These are phyloP conservation scores for Tichodroma muraria DNA, from an alignment of 2,113 vertebrate genomes.

Conservation along the genomic window DNA sequence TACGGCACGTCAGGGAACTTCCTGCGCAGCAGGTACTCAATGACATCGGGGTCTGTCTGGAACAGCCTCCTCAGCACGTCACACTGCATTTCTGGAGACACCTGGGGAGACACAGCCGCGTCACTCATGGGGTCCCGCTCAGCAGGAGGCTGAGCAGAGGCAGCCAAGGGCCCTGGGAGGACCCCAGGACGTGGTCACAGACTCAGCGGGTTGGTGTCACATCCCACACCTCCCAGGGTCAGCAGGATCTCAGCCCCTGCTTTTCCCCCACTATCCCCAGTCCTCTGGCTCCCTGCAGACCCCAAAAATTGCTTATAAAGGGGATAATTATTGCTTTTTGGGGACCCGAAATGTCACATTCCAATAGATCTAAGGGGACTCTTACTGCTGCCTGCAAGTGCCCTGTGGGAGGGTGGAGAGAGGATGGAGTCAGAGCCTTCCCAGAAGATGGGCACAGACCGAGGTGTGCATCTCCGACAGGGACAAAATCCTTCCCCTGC, in stretches of 20 bases:
- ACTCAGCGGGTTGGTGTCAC: accelerated
- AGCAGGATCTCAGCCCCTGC: background rate
- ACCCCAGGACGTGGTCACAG: background rate
- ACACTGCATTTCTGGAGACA: conserved; percentile 81
- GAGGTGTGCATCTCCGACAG: background rate
- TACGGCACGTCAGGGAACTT: conserved; percentile 16
- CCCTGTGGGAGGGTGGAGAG: background rate
- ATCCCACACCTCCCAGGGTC: background rate
- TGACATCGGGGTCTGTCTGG: conserved; percentile 87
- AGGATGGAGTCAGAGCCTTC: background rate
- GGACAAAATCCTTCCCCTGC: background rate
- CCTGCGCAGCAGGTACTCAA: conserved; percentile 86
- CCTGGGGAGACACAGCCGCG: conserved; percentile 45
- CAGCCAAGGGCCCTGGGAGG: background rate
- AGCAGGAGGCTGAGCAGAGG: background rate
- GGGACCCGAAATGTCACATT: background rate
- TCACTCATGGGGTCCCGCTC: accelerated
- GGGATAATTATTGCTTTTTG: too few relatives aligned
- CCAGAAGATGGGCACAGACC: background rate
- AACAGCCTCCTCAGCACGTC: conserved; percentile 87
- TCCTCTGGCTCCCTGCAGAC: background rate
- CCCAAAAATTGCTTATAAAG: background rate
- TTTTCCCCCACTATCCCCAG: background rate
- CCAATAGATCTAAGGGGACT: background rate
- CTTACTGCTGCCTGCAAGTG: background rate